These are phyloP conservation scores for Meganola albula DNA, from an alignment of 2,888 invertebrate species.

Conservation along the genomic window DNA sequence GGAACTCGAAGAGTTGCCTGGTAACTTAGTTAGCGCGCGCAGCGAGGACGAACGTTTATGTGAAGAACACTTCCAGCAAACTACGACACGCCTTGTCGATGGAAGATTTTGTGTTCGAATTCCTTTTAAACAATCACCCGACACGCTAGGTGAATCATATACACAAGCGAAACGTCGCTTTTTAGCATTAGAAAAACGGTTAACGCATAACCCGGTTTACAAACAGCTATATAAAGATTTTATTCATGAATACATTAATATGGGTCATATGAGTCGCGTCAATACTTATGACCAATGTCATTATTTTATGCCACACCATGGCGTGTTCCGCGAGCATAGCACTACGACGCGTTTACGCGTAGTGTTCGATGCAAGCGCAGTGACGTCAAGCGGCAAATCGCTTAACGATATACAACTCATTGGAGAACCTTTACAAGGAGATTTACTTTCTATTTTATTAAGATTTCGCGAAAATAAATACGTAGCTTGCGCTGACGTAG, in stretches of 20 bases:
- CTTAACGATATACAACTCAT: conserved; percentile 1
- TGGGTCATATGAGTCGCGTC: not conserved
- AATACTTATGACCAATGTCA: not conserved
- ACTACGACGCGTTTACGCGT: conserved; percentile 6
- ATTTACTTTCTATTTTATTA: conserved; percentile 3
- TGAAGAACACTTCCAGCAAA: not conserved
- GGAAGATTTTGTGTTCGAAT: not conserved
- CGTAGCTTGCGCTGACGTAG: conserved; percentile 3
- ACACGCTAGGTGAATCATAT: too few relatives aligned
- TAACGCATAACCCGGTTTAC: too few relatives aligned
- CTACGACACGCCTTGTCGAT: not conserved
- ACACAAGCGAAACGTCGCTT: too few relatives aligned
- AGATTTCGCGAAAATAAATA: conserved; percentile 2
- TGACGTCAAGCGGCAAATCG: not conserved
- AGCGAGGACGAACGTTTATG: not conserved
- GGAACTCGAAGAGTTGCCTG: not conserved
- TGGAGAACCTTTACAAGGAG: conserved; percentile 1
- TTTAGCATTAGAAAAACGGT: too few relatives aligned
- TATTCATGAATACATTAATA: not conserved
- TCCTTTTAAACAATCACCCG: too few relatives aligned
- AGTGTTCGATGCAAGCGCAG: not conserved
- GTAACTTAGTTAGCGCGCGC: too few relatives aligned
- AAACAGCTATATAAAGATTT: not conserved
- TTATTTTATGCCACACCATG: not conserved
- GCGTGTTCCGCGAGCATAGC: not conserved